These are phyloP conservation scores for Pelagia noctiluca DNA, from an alignment of 30 jellyfish, hydroid and myxozoan genomes.

Conservation along the genomic window DNA sequence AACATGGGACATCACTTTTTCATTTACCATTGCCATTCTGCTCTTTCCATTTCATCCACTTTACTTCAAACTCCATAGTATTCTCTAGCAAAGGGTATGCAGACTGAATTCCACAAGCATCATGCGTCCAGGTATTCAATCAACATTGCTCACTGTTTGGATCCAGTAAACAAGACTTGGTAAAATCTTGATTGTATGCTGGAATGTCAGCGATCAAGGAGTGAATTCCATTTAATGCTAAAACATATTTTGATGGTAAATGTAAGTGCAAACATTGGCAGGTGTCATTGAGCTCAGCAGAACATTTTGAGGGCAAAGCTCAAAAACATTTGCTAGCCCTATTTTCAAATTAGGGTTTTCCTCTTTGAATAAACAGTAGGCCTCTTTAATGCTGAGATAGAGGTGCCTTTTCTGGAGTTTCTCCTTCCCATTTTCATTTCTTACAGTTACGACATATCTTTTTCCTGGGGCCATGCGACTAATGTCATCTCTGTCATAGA, in stretches of 20 bases:
- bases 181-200: constrained; percentile 10
- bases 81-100: not conserved
- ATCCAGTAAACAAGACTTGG: constrained; percentile 44
- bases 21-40: constrained; percentile 22
- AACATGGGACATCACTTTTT: too few relatives aligned
- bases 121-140: constrained; percentile 45
- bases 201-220: constrained; percentile 29
- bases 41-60: constrained; percentile 53
- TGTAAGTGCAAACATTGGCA: constrained; percentile 30
- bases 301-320: constrained; percentile 49
- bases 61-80: constrained; percentile 20
- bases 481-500: constrained; percentile 58
- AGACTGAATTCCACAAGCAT: constrained; percentile 29
- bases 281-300: constrained; percentile 24
- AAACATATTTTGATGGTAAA: constrained; percentile 38
- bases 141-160: constrained; percentile 47
- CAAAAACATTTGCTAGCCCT: constrained; percentile 40
- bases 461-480: constrained; percentile 70
- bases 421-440: constrained; percentile 31
- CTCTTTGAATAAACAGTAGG: constrained; percentile 27
- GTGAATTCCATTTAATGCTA: too few relatives aligned
- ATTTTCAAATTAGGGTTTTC: constrained; percentile 53
- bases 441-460: constrained; percentile 47
- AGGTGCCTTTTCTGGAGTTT: constrained; percentile 57
- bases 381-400: constrained; percentile 43